Conservation (phyloP, 2,797 vertebrate species). For the Eleutherodactylus coqui region DNA sequence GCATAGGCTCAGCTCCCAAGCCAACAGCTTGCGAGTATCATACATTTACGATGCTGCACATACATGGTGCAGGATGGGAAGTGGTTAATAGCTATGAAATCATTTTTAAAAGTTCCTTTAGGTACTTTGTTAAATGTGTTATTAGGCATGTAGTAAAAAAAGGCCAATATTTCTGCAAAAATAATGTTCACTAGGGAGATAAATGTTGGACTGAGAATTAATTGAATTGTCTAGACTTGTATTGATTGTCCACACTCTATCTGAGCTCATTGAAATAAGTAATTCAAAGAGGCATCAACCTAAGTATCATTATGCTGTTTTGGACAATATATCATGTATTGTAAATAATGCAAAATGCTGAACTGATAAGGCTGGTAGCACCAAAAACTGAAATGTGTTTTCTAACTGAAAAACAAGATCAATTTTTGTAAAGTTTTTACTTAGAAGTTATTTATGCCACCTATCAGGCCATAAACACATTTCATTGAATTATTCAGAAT, state of each 20-base stretch:
- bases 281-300: background rate
- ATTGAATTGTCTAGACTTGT: conserved; percentile 50
- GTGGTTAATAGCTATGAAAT: background rate
- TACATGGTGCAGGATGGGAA: too few species aligned
- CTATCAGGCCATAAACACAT: too few species aligned
- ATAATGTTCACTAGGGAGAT: conserved; percentile 20
- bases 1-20: too few species aligned
- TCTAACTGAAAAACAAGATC: background rate
- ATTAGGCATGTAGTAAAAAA: background rate
- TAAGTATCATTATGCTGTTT: conserved; percentile 21
- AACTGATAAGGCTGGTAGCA: background rate
- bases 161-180: conserved; percentile 34
- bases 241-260: conserved; percentile 33
- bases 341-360: conserved; percentile 30
- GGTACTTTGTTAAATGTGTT: background rate
- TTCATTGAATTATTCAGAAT: too few species aligned
- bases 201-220: conserved; percentile 30
- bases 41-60: too few species aligned
- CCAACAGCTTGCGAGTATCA: too few species aligned
- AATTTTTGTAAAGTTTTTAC: background rate
- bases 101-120: background rate
- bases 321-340: conserved; percentile 13
- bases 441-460: too few species aligned
- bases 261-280: conserved; percentile 48
- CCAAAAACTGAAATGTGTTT: background rate